Evolutionary conservation across 1,140 invertebrate species (phyloP), one percentile per base, ranked within the genome.

Genomic region (Brachionus asplanchnoidis): DNA sequence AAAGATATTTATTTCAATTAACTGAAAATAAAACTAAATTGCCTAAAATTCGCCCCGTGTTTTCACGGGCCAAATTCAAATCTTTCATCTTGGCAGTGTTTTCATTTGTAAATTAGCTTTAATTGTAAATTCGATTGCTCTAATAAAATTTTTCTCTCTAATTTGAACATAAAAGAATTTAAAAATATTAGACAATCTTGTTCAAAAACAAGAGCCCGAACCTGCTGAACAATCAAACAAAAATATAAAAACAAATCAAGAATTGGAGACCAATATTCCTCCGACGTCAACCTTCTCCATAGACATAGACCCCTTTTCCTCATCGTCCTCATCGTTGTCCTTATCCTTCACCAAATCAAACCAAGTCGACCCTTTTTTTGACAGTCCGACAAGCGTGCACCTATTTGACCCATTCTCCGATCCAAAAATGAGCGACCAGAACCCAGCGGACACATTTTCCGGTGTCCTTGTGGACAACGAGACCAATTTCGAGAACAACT

Each of bases 21-120:
- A 77, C 73, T 77, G 73, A 77, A 77, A 77, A 77, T 77, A 77
- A 77, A 77, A 77, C 73, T 77, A 50, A 77, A 77, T 77, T 77
- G 9, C 4, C 23, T 17, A 60, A 23, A 60, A 20, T 20, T 9
- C 5, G 53, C 53, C 17, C 53, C 7, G n/a, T 60, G 53, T 60
- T 60, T 60, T 60, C 53, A 60, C 6, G 68, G 40, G 68, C 17
- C 28, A 20, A 14, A 8, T 40, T 73, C 20, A 20, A 28, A 23
- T 12, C n/a, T 68, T 68, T 36, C 9, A 14, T 28, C n/a, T 3
- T 17, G 26, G 14, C 20, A n/a, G 40, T 36, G 9, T n/a, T 70
- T 73, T 20, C 14, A 14, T 32, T 40, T 68, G 26, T 68, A 32
- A 68, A 68, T 68, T 68, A 68, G 66, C 66, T 68, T 68, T 68